A percentile compares a stretch with the other conserved stretches of the same genome.
These are phyloP conservation scores for Zaprionus gabonicus DNA, from an alignment of 1,140 invertebrate genomes.

Conservation along the genomic window DNA sequence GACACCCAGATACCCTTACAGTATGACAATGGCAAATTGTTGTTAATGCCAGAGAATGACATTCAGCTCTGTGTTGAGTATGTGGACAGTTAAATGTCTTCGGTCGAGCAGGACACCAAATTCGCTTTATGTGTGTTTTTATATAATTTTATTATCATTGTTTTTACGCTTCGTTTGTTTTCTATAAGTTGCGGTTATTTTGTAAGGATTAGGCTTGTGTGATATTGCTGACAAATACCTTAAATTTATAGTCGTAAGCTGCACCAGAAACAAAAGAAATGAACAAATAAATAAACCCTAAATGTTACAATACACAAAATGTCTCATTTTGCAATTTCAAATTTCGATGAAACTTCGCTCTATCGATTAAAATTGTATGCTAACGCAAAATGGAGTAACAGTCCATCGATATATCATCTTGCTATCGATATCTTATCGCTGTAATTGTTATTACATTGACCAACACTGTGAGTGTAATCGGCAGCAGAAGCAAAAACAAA, in stretches of 20 bases:
- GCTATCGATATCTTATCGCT: neutral
- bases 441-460: neutral
- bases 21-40: constrained; percentile 84
- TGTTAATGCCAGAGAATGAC: constrained; percentile 78
- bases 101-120: neutral
- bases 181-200: constrained; percentile 41
- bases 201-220: constrained; percentile 63
- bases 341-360: neutral
- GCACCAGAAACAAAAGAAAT: constrained; percentile 48
- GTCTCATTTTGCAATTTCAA: neutral
- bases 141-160: constrained; percentile 13
- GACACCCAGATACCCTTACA: constrained; percentile 82
- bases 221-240: constrained; percentile 67
- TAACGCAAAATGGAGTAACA: neutral
- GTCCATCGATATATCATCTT: constrained; percentile 11
- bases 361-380: neutral
- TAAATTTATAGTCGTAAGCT: constrained; percentile 46
- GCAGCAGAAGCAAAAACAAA: constrained; percentile 50
- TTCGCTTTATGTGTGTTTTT: constrained; percentile 1
- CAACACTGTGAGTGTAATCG: constrained; percentile 26
- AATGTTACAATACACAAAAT: constrained; percentile 24
- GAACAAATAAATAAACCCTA: constrained; percentile 61
- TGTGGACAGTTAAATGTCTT: constrained; percentile 24
- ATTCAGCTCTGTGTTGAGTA: constrained; percentile 62
- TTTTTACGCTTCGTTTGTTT: constrained; percentile 45